Conservation (phyloP, 2,113 vertebrate species). For the Peromyscus californicus region DNA sequence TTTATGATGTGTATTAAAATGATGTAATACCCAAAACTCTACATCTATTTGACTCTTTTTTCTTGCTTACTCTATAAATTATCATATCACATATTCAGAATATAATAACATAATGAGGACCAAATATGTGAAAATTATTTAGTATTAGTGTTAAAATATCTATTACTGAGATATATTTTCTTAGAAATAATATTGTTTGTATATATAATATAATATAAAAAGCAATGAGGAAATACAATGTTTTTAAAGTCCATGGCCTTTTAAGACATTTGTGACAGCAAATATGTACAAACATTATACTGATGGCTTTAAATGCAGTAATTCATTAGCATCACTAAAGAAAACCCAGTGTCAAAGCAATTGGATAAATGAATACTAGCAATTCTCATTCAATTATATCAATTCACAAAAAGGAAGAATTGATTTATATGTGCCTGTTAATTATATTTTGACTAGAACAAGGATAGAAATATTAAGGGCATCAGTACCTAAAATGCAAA, state of each 20-base stretch:
- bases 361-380: background rate
- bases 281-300: background rate
- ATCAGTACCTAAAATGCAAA: conserved; percentile 31
- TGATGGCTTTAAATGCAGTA: background rate
- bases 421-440: background rate
- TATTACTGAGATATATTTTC: background rate
- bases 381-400: background rate
- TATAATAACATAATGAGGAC: background rate
- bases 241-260: background rate
- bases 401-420: background rate
- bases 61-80: no score
- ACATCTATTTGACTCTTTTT: no score
- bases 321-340: background rate
- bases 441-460: background rate
- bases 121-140: background rate
- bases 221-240: background rate
- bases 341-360: background rate
- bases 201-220: background rate
- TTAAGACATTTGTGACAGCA: background rate
- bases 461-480: background rate
- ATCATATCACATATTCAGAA: no score
- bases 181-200: conserved; percentile 1
- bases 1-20: background rate
- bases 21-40: no score
- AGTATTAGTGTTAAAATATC: background rate